These are phyloP conservation scores for Syngnathoides biaculeatus DNA, from an alignment of 2,113 vertebrate genomes.

Conservation along the genomic window DNA sequence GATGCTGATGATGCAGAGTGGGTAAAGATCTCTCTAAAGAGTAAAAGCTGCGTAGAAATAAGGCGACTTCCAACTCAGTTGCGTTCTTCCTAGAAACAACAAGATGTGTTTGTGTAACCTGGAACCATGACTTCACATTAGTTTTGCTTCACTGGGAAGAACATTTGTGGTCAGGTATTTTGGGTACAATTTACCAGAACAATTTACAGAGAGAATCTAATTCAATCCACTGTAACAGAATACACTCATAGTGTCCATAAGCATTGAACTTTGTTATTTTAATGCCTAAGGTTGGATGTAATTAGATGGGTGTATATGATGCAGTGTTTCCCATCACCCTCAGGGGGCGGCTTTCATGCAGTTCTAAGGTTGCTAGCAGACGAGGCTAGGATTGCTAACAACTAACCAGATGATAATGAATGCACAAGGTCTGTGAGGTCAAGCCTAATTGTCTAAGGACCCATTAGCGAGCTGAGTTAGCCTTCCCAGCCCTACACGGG, in stretches of 20 bases:
- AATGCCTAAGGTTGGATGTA: background rate
- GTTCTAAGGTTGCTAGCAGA: background rate
- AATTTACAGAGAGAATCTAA: background rate
- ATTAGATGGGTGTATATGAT: background rate
- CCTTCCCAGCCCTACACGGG: slow-evolving; percentile 27
- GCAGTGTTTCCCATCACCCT: background rate
- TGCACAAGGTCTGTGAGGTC: slow-evolving; percentile 61
- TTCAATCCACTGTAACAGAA: background rate
- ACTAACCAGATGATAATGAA: slow-evolving; percentile 68
- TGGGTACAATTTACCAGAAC: background rate
- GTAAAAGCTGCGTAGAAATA: slow-evolving; percentile 49
- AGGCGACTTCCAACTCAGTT: slow-evolving; percentile 36
- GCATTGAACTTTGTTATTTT: background rate
- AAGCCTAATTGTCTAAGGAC: slow-evolving; percentile 64
- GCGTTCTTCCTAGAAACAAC: slow-evolving; percentile 16
- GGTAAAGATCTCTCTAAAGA: slow-evolving; percentile 44
- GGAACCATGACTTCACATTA: slow-evolving; percentile 9
- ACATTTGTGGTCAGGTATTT: background rate
- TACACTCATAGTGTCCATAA: background rate
- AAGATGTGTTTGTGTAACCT: slow-evolving; percentile 29
- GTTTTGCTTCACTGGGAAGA: slow-evolving; percentile 12
- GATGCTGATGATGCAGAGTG: slow-evolving; percentile 58
- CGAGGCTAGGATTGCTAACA: slow-evolving; percentile 1
- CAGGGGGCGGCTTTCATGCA: background rate
- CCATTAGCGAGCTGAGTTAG: slow-evolving; percentile 65